phyloP scores from a whole-genome alignment of 2,113 vertebrate genomes.

The Menidia beryllina region DNA sequence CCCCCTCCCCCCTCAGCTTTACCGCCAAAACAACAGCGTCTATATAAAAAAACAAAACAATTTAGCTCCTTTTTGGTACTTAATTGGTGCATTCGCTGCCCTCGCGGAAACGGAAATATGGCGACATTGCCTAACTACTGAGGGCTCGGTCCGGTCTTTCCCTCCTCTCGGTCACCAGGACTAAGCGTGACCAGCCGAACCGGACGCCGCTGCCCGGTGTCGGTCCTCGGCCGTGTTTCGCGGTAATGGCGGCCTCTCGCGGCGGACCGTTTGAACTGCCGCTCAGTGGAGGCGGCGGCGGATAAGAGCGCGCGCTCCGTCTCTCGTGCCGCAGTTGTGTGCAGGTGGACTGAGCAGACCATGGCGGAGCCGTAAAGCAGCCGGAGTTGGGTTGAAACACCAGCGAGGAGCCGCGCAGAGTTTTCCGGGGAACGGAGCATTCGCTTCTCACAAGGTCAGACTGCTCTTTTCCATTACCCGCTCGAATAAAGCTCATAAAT shows the following conservation, averaged over 20 bases:
- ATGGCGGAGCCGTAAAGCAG: constrained; percentile 12
- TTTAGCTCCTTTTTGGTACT: too few species aligned
- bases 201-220: too few species aligned
- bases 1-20: too few species aligned
- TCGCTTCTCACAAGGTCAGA: constrained; percentile 44
- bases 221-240: too few species aligned
- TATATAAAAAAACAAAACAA: too few species aligned
- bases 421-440: background rate
- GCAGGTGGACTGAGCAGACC: background rate
- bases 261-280: background rate
- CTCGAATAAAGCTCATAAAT: background rate
- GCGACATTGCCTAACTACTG: too few species aligned
- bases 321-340: constrained; percentile 34
- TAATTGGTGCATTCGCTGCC: too few species aligned
- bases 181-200: too few species aligned
- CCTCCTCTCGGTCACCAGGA: too few species aligned
- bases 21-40: too few species aligned
- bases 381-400: background rate
- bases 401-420: constrained; percentile 4
- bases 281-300: background rate
- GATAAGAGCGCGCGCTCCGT: constrained; percentile 36
- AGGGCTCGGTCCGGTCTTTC: too few species aligned
- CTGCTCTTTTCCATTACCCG: background rate
- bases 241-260: constrained; percentile 43
- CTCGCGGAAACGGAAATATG: too few species aligned